Base-by-base conservation (phyloP, 2,797 vertebrate species). In the Scarus forsteni region DNA sequence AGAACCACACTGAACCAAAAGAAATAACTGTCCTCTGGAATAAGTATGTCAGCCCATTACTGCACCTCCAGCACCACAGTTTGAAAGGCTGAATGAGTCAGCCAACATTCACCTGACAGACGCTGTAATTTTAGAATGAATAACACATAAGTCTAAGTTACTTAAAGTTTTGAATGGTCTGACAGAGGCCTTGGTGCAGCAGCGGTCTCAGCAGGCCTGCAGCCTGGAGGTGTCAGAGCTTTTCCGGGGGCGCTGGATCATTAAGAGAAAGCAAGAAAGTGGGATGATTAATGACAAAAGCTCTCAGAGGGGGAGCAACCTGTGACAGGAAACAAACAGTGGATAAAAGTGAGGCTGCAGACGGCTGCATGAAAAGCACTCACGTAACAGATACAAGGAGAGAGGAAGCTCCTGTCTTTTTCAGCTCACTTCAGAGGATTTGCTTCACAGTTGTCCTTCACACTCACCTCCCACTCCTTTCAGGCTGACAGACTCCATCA, bases 271-370 rank as follows among this genome's bases (percentile, higher is more conserved):
- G 6, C 34, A 73, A 43, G 60, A 81, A 73, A 81, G 63, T 46
- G 44, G 48, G 52, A 66, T 66, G 59, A 62, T 66, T 63, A 55
- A 83, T 60, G 80, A 85, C 71, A 83, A 72, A 56, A 67, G 69
- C 61, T 55, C 60, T 39, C 27, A n/a, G 35, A 2, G 35, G 54
- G 58, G 49, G 55, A 19, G 43, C 3, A 54, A 45, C 59, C 35
- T 18, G 44, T 16, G 35, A 46, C 60, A 85, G 82, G 78, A 81
- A 81, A 72, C 71, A 73, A 67, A 70, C 50, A 66, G 60, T 46
- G 80, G 83, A 83, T 86, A 51, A 87, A 88, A 89, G 77, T 3
- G 7, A 68, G 40, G 65, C 67, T 55, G 59, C 51, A 79, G 77
- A 74, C 56, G 10, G 39, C 19, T 14, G 39, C 27, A 5, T 18